phyloP scores from a whole-genome alignment of 2,888 invertebrate genomes.

The Epirrita christyi region DNA sequence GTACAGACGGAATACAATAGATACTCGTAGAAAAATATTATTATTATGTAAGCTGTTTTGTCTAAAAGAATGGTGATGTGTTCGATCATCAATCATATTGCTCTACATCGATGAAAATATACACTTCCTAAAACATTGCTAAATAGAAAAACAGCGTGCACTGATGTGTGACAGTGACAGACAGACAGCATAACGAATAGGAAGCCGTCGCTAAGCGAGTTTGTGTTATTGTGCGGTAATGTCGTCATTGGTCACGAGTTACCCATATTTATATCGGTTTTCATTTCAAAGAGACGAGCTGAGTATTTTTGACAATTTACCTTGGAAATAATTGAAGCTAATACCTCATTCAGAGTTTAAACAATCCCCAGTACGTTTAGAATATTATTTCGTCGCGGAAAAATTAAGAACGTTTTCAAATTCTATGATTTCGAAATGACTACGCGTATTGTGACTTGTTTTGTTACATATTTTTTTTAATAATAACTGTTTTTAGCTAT shows the following conservation, averaged over 20 bases:
- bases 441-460: neutral
- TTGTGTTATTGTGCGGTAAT: slow-evolving; percentile 30
- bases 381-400: neutral
- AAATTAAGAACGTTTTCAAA: too few species aligned
- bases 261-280: slow-evolving; percentile 19
- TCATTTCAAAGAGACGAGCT: slow-evolving; percentile 10
- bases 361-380: neutral
- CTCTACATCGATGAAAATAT: too few species aligned
- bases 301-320: slow-evolving; percentile 20
- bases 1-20: too few species aligned
- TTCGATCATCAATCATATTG: too few species aligned
- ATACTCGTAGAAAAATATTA: too few species aligned
- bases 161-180: slow-evolving; percentile 30
- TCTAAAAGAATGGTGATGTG: too few species aligned
- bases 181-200: slow-evolving; percentile 50
- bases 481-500: too few species aligned
- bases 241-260: slow-evolving; percentile 48
- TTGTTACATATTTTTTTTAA: neutral
- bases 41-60: too few species aligned
- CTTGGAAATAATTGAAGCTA: slow-evolving; percentile 32
- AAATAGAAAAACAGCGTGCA: slow-evolving; percentile 11
- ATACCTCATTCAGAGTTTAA: slow-evolving; percentile 5
- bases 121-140: too few species aligned
- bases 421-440: neutral
- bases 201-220: slow-evolving; percentile 28